Evolutionary conservation across 2,888 invertebrate species (phyloP).

Genomic region (Coremacera marginata): DNA sequence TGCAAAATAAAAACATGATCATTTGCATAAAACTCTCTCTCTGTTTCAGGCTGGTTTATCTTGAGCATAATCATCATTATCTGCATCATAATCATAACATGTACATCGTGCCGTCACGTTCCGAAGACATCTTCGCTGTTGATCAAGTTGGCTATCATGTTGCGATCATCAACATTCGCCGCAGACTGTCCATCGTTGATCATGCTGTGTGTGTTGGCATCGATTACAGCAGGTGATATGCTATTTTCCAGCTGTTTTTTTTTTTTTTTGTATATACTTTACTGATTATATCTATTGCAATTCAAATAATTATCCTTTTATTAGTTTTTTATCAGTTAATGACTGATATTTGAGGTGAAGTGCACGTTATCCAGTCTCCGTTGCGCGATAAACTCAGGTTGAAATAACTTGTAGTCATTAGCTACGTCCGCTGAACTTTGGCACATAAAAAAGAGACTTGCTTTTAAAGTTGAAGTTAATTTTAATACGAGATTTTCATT

Average conservation of each 20-base stretch:
- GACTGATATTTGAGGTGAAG: too few relatives aligned
- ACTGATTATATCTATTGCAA: too few relatives aligned
- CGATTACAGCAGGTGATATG: conserved; percentile 16
- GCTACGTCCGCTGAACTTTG: too few relatives aligned
- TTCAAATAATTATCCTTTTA: too few relatives aligned
- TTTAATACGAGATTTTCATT: too few relatives aligned
- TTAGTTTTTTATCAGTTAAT: too few relatives aligned
- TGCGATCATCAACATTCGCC: not conserved
- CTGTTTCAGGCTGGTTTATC: not conserved
- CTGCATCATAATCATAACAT: not conserved
- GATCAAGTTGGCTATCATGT: conserved; percentile 8
- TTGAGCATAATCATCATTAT: not conserved
- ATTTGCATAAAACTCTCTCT: not conserved
- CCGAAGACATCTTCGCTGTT: not conserved
- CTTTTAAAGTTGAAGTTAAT: too few relatives aligned
- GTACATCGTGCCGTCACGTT: not conserved
- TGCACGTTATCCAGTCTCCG: too few relatives aligned
- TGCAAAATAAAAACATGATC: conserved; percentile 7
- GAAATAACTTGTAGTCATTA: too few relatives aligned
- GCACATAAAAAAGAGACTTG: too few relatives aligned
- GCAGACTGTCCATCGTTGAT: not conserved
- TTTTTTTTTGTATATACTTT: too few relatives aligned
- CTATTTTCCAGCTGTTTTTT: not conserved
- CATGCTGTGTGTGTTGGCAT: not conserved
- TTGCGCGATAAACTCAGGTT: too few relatives aligned